Evolutionary conservation across 2,113 vertebrate genomes (phyloP).

Genomic region (Podiceps cristatus): DNA sequence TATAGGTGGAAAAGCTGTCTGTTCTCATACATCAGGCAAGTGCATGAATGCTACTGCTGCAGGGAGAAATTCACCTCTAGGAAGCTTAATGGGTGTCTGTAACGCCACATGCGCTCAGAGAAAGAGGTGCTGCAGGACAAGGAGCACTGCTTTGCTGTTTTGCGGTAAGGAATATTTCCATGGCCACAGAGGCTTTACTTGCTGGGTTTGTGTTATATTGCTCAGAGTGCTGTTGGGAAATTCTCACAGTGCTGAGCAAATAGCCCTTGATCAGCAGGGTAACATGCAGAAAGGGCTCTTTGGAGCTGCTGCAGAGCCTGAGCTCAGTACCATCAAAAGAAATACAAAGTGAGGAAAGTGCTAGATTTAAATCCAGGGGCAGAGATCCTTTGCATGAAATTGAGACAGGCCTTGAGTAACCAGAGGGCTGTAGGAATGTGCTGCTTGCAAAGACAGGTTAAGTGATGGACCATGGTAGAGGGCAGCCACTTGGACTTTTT

Average conservation of each 20-base stretch:
- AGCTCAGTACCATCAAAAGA: background rate
- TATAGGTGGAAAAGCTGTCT: background rate
- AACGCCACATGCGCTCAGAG: background rate
- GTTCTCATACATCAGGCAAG: background rate
- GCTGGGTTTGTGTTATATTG: background rate
- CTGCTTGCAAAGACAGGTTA: background rate
- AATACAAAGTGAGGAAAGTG: background rate
- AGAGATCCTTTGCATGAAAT: background rate
- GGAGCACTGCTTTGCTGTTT: background rate
- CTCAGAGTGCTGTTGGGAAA: background rate
- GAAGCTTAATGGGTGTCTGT: background rate
- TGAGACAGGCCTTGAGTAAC: background rate
- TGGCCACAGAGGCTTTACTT: background rate
- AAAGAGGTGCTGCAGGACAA: background rate
- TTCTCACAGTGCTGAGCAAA: background rate
- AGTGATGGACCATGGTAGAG: background rate
- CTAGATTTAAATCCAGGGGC: background rate
- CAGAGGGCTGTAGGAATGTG: background rate
- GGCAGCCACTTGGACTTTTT: background rate
- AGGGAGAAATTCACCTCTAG: background rate
- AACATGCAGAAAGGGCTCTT: background rate
- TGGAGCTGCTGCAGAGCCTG: background rate
- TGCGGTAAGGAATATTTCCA: background rate
- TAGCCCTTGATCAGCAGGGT: background rate
- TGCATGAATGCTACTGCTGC: background rate